Evolutionary conservation across 2,797 vertebrate genomes (phyloP).

Genomic region (Acrossocheilus fasciatus): DNA sequence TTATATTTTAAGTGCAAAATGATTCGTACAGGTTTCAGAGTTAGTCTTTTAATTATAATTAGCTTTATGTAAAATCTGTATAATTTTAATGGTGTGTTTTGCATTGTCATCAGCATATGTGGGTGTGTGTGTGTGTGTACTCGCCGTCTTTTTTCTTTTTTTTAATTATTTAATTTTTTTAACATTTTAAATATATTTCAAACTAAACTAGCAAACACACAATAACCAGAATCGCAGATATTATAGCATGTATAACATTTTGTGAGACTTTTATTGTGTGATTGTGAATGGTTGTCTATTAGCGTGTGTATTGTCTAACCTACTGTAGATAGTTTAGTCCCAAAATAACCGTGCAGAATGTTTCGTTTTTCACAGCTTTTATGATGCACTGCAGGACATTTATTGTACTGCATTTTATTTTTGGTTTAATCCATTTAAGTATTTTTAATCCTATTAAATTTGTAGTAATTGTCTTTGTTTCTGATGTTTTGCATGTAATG

Average conservation of each 20-base stretch:
- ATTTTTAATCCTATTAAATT: slow-evolving; percentile 6
- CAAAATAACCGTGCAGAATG: not conserved
- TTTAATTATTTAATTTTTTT: no score
- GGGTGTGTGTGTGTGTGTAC: not conserved
- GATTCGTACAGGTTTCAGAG: not conserved
- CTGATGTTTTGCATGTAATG: not conserved
- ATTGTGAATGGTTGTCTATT: not conserved
- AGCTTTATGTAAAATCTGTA: not conserved
- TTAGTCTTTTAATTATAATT: not conserved
- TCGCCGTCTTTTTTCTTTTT: no score
- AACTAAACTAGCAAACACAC: not conserved
- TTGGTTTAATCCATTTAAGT: not conserved
- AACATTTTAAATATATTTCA: not conserved
- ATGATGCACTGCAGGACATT: not conserved
- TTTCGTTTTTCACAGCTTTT: not conserved
- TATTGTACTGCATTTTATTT: not conserved
- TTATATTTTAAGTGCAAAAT: not conserved
- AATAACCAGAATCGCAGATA: not conserved
- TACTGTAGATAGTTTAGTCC: not conserved
- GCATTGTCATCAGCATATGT: not conserved
- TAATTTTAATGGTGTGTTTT: slow-evolving; percentile 1
- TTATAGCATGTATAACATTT: not conserved
- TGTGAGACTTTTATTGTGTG: not conserved
- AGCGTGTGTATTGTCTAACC: not conserved
- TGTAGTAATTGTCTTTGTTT: not conserved